Evolutionary conservation across 2,113 vertebrate genomes (phyloP), one percentile per base, ranked within the genome.

Genomic region (Ceratotherium simum): DNA sequence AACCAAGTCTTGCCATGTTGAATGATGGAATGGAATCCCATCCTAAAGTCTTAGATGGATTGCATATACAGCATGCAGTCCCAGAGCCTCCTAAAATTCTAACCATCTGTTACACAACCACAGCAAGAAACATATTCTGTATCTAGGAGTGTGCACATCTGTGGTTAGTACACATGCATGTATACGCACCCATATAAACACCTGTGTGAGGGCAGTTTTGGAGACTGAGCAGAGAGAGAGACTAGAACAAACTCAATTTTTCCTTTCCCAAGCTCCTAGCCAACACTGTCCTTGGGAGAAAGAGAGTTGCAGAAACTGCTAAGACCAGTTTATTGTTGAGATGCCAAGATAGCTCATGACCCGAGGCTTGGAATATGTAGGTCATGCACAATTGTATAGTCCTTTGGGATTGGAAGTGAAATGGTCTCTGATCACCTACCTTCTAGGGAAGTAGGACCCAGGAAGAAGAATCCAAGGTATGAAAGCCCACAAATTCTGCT

Each of bases 21-120:
- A 97, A 21, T 98, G 95, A 87, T 90, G 98, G 97, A 95, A 97
- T 98, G 98, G 97, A 98, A 88, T 98, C 96, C 95, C 96, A 98
- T 98, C 62, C 51, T 95, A 91, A 90, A 64, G 96, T 98, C 98
- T 98, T 98, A 96, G 97, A 76, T 97, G 90, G 98, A 98, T 98
- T 98, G 98, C 98, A 98, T 98, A 99, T 99, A 99, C 95, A 98
- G 98, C 90, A 91, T 98, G 98, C 95, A 97, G 98, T 99, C 98
- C 98, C 98, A 98, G 99, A 99, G 98, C 99, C 98, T 99, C 98
- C 93, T 93, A 99, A 99, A 98, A 98, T 98, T 98, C 97, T 98
- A 98, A 98, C 96, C 97, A 97, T 97, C 98, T 97, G 67, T 98
- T 97, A 98, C 94, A 98, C 93, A 91, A 98, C 98, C 97, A 98